Conservation (phyloP, 2,888 invertebrate species). For the Pocota personata region DNA sequence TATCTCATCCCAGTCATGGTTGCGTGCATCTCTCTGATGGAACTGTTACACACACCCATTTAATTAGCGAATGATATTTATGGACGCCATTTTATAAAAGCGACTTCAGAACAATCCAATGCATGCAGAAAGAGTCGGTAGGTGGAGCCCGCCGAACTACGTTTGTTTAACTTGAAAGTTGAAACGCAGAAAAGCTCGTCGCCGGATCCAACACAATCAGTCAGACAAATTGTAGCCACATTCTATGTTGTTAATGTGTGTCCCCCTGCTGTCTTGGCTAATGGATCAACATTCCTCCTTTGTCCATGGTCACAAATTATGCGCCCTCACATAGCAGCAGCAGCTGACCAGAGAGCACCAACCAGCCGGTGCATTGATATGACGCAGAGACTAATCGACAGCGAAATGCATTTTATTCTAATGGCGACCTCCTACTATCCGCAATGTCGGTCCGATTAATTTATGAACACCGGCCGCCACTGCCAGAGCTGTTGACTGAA, state of each 20-base stretch:
- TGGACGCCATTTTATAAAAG: slow-evolving; percentile 64
- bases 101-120: slow-evolving; percentile 12
- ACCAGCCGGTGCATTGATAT: slow-evolving; percentile 47
- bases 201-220: background rate
- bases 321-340: slow-evolving; percentile 52
- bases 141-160: slow-evolving; percentile 60
- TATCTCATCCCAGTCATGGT: slow-evolving; percentile 63
- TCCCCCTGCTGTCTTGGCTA: slow-evolving; percentile 59
- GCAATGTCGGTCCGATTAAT: slow-evolving; percentile 56
- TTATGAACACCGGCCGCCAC: slow-evolving; percentile 44
- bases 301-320: slow-evolving; percentile 42
- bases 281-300: slow-evolving; percentile 66
- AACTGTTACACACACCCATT: slow-evolving; percentile 73
- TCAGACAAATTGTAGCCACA: slow-evolving; percentile 56
- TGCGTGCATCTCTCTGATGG: slow-evolving; percentile 69
- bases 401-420: slow-evolving; percentile 67
- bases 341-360: slow-evolving; percentile 21
- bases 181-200: slow-evolving; percentile 28
- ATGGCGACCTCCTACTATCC: slow-evolving; percentile 72
- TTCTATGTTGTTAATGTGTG: slow-evolving; percentile 26
- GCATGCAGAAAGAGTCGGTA: slow-evolving; percentile 42
- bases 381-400: slow-evolving; percentile 68
- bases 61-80: slow-evolving; percentile 72
- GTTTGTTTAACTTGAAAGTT: slow-evolving; percentile 12
- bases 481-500: slow-evolving; percentile 59